Evolutionary conservation across 2,888 invertebrate genomes (phyloP), one percentile per base, ranked within the genome.

Genomic region (Perizoma affinitatum): DNA sequence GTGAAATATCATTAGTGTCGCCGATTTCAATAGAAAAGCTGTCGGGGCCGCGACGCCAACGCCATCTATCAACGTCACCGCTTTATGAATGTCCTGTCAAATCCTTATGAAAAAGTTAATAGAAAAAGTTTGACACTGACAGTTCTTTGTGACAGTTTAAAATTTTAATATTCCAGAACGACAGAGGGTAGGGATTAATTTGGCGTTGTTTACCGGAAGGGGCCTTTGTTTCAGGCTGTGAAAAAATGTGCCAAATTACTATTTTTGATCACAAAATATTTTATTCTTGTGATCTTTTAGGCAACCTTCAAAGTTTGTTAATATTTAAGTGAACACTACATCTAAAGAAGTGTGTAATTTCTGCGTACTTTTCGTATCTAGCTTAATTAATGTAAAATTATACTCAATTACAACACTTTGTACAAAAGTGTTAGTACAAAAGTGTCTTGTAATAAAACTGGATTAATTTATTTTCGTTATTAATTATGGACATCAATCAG

Each of bases 51-150:
- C 67, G 71, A 66, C 73, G 68, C 66, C 65, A 64, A 63, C 65
- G 68, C 65, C 73, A 88, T 90, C 85, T 82, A 87, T 90, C 90
- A 89, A 83, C 79, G 87, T 87, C 88, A 53, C 58, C 69, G 73
- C 78, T 76, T 89, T 89, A 90, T 89, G 88, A 88, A 88, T 85
- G 86, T 85, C 81, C 88, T 85, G 88, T 89, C 90, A 88, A 80
- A 83, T 76, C 76, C 77, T 84, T 86, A 88, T 88, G 89, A 84
- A 85, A 88, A 87, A 90, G 84, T 88, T 90, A 87, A 89, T 90
- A 90, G 88, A 90, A 90, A 89, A 90, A 90, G 80, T 90, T 90
- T 82, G 86, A 88, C 87, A 82, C 76, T 79, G 85, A 76, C 87
- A 86, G 83, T 71, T 70, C 76, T 68, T 66, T 68, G 75, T 84